Conservation (phyloP, 2,113 vertebrate genomes). For the Scalopus aquaticus region DNA sequence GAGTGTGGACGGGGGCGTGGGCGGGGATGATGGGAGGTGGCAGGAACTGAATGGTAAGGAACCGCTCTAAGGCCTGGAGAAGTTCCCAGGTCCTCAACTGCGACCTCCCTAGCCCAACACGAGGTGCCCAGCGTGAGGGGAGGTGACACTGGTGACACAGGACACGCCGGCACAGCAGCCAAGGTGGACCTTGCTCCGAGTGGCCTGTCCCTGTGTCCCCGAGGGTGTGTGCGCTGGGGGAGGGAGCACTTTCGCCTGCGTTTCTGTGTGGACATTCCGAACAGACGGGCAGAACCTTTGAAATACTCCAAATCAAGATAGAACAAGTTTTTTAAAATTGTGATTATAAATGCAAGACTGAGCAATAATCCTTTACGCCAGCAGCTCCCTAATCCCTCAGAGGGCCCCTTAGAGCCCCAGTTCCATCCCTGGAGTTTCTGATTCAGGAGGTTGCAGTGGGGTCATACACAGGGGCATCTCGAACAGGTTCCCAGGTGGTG, state of each 20-base stretch:
- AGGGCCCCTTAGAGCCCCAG: neutral
- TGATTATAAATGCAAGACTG: too few relatives aligned
- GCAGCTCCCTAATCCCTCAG: rapidly evolving
- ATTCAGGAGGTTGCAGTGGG: neutral
- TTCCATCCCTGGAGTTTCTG: neutral
- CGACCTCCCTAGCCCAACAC: neutral
- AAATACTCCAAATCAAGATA: neutral
- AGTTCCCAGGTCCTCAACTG: rapidly evolving
- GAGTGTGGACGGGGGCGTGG: too few relatives aligned
- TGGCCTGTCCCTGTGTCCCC: neutral
- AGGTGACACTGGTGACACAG: too few relatives aligned
- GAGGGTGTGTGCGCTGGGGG: rapidly evolving
- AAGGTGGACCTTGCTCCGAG: neutral
- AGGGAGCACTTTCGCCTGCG: neutral
- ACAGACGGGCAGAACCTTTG: neutral
- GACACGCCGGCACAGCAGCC: too few relatives aligned
- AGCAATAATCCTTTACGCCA: neutral
- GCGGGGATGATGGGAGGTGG: neutral
- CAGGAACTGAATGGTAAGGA: neutral
- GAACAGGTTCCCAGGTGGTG: too few relatives aligned
- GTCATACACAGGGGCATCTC: neutral
- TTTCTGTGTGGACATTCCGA: neutral
- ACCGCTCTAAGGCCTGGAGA: neutral
- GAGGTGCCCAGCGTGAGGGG: neutral
- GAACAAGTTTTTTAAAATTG: neutral